Percentiles rank a stretch among this genome's conserved stretches.
Evolutionary conservation across 2,888 invertebrate genomes (phyloP).

Genomic region (Coenonympha arcania): DNA sequence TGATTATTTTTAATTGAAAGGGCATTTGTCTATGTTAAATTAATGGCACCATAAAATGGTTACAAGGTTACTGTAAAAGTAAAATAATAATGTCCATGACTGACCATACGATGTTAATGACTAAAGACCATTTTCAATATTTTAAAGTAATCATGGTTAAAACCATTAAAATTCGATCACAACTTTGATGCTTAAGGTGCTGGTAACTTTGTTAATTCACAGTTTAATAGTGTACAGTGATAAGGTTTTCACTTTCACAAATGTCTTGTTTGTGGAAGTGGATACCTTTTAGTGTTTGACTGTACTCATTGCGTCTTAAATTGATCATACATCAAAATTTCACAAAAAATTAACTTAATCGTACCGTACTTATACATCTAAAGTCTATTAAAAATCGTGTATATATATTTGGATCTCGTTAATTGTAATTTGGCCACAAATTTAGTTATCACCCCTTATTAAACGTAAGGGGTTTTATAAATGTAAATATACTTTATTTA

Average conservation of each 20-base stretch:
- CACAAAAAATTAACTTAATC: conserved; percentile 38
- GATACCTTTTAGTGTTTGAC: too few relatives aligned
- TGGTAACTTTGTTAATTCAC: too few relatives aligned
- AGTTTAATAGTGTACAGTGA: too few relatives aligned
- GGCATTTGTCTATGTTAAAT: conserved; percentile 6
- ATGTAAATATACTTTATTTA: conserved; percentile 63
- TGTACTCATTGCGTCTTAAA: background rate
- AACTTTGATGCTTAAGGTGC: too few relatives aligned
- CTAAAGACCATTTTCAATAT: background rate
- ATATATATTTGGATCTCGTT: conserved; percentile 72
- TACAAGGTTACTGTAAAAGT: background rate
- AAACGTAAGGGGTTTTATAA: conserved; percentile 56
- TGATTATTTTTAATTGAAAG: conserved; percentile 14
- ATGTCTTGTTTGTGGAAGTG: too few relatives aligned
- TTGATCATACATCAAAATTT: conserved; percentile 8
- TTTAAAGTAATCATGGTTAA: background rate
- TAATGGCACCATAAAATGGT: background rate
- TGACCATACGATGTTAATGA: conserved; percentile 16
- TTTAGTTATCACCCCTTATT: conserved; percentile 64
- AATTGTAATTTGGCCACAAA: conserved; percentile 74
- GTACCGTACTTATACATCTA: conserved; percentile 47
- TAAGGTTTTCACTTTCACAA: too few relatives aligned
- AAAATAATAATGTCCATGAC: conserved; percentile 7
- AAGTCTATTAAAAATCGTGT: conserved; percentile 65
- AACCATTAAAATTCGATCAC: background rate